phyloP scores from a whole-genome alignment of 2,888 invertebrate species.

The Tillus elongatus region DNA sequence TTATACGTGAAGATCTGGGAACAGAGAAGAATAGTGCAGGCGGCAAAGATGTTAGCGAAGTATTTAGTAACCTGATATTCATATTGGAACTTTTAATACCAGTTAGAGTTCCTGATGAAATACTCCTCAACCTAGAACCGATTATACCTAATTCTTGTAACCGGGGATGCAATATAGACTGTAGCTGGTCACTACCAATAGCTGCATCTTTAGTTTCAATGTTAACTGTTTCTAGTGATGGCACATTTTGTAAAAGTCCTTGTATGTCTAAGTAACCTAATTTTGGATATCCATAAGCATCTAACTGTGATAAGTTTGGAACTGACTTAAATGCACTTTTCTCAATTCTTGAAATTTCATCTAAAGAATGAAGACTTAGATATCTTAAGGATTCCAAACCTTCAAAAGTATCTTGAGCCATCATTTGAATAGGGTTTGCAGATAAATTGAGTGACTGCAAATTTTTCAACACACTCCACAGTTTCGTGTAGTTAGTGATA shows the following conservation, averaged over 20 bases:
- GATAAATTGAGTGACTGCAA: constrained; percentile 71
- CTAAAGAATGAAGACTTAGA: constrained; percentile 58
- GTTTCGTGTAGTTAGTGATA: constrained; percentile 51
- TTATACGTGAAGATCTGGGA: constrained; percentile 73
- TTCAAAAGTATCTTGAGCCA: constrained; percentile 69
- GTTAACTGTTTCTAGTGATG: constrained; percentile 65
- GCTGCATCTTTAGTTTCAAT: constrained; percentile 79
- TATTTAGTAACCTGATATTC: constrained; percentile 67
- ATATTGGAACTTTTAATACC: constrained; percentile 68
- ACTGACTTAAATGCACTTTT: constrained; percentile 69
- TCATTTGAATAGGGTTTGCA: constrained; percentile 67
- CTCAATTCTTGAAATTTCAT: constrained; percentile 67
- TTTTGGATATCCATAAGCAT: constrained; percentile 67
- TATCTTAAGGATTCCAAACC: constrained; percentile 48
- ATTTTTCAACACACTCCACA: constrained; percentile 61
- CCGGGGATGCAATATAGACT: constrained; percentile 69
- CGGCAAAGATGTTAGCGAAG: constrained; percentile 68
- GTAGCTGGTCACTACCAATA: constrained; percentile 73
- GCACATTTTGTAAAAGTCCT: constrained; percentile 67
- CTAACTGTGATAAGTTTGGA: constrained; percentile 58
- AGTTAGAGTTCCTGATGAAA: constrained; percentile 75
- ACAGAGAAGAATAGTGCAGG: constrained; percentile 79
- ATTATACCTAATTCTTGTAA: constrained; percentile 64
- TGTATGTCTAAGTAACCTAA: constrained; percentile 79
- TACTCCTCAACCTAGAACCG: constrained; percentile 63